These are phyloP conservation scores for Chrysomela aeneicollis DNA, from an alignment of 2,888 invertebrate species.

Conservation along the genomic window DNA sequence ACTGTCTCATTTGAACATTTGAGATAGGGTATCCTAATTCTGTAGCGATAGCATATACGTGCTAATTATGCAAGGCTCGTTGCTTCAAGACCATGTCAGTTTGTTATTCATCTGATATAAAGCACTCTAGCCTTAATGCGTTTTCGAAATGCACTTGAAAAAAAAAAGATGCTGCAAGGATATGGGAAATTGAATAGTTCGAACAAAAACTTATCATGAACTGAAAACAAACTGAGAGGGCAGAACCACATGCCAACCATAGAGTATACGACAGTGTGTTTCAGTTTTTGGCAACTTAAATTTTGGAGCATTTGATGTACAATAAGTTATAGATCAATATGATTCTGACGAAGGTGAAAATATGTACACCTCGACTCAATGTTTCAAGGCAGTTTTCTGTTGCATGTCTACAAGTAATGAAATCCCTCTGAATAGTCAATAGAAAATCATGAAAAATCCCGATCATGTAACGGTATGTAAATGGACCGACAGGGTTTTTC, in stretches of 20 bases:
- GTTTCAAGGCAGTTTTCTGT: not conserved
- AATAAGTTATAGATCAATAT: no score
- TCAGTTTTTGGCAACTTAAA: no score
- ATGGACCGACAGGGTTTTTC: not conserved
- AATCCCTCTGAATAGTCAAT: not conserved
- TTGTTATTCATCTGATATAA: not conserved
- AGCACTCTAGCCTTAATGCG: not conserved
- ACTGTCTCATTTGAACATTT: no score
- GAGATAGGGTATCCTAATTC: not conserved
- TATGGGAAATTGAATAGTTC: no score
- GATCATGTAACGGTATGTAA: not conserved
- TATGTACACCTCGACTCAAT: not conserved
- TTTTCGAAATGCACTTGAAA: no score
- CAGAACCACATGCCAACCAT: no score
- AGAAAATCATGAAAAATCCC: not conserved
- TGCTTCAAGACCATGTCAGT: not conserved
- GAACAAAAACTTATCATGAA: no score
- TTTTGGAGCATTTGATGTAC: no score
- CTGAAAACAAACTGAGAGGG: no score
- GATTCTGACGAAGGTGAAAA: no score
- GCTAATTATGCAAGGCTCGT: not conserved
- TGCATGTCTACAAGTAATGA: not conserved
- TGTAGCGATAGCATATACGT: not conserved
- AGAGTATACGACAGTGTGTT: no score
- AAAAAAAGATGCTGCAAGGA: no score